Conservation (phyloP, 92 coral and sea anemone genomes). For the Montipora capitata region DNA sequence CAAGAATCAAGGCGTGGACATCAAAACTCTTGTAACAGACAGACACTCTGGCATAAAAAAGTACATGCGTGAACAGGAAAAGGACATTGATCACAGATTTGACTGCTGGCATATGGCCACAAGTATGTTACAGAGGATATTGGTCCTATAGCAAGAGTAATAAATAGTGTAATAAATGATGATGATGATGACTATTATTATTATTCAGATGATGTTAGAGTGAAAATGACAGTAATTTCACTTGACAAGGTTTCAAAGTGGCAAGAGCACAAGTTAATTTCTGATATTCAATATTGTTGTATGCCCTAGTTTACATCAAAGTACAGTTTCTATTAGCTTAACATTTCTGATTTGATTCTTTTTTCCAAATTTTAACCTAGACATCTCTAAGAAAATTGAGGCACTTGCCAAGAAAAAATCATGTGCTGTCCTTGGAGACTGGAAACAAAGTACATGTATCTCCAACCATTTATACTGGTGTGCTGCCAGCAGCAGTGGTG, state of each 20-base stretch:
- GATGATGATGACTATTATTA: not conserved
- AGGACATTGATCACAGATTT: slow-evolving; percentile 51
- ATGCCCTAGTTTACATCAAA: not conserved
- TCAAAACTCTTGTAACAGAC: slow-evolving; percentile 52
- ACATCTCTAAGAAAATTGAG: slow-evolving; percentile 56
- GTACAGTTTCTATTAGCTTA: not conserved
- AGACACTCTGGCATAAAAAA: slow-evolving; percentile 63
- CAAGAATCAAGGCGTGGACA: slow-evolving; percentile 33
- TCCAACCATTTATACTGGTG: slow-evolving; percentile 70
- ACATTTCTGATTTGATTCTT: not conserved
- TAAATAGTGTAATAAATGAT: slow-evolving; percentile 3
- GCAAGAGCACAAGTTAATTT: not conserved
- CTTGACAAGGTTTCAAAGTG: slow-evolving; percentile 26
- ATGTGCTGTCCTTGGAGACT: slow-evolving; percentile 43
- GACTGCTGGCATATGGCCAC: slow-evolving; percentile 72
- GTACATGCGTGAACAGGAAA: slow-evolving; percentile 45
- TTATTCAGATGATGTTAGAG: slow-evolving; percentile 2
- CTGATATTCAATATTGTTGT: slow-evolving; percentile 11
- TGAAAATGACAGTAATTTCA: slow-evolving; percentile 10
- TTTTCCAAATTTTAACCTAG: slow-evolving; percentile 28
- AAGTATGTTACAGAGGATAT: slow-evolving; percentile 41
- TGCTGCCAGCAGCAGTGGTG: slow-evolving; percentile 65
- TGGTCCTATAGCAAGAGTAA: not conserved
- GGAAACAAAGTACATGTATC: slow-evolving; percentile 66
- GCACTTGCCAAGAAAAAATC: slow-evolving; percentile 59